Evolutionary conservation across 2,113 vertebrate species (phyloP), one percentile per base, ranked within the genome.

Genomic region (Lepisosteus osseus): DNA sequence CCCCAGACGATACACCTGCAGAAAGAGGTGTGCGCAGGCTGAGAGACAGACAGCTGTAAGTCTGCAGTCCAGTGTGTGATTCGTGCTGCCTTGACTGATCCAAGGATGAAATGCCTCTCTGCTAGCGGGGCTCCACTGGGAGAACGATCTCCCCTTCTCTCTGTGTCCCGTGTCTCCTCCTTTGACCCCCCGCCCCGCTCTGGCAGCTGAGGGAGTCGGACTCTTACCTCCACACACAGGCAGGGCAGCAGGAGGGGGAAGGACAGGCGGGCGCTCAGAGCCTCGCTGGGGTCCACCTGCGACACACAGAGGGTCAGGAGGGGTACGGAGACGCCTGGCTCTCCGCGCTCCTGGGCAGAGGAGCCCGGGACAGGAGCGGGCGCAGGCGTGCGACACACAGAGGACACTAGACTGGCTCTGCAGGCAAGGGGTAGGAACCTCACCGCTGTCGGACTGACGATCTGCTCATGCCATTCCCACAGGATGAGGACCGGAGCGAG

Each of bases 161-260:
- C 29, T 29, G 29, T 29, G 29, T 29, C 29, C 29, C 29, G 29
- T 29, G 29, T 29, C 29, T 29, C 29, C 61, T 8, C 40, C 3
- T 17, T 2, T n/a, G 73, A 54, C n/a, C 8, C 13, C 15, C n/a
- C 29, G 29, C 29, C 1, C 1, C 29, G 29, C 29, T 29, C 29
- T 29, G 29, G 2, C 29, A 29, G 29, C 29, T 29, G 29, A 1
- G 29, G 29, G 29, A 29, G 29, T 29, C 29, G 29, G 29, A 29
- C 29, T 4, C 14, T 59, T 83, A 93, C 92, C 89, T 91, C 61
- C 3, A 92, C 76, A 61, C 90, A 91, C 17, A 89, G 9, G 69
- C 91, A 93, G 3, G 89, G 89, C 15, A 92, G 74, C 79, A 87
- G 67, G 71, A 77, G 65, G 0, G 75, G 54, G 0, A 96, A 85